phyloP scores from a whole-genome alignment of 1,140 invertebrate genomes.

The Chlorops oryzae region DNA sequence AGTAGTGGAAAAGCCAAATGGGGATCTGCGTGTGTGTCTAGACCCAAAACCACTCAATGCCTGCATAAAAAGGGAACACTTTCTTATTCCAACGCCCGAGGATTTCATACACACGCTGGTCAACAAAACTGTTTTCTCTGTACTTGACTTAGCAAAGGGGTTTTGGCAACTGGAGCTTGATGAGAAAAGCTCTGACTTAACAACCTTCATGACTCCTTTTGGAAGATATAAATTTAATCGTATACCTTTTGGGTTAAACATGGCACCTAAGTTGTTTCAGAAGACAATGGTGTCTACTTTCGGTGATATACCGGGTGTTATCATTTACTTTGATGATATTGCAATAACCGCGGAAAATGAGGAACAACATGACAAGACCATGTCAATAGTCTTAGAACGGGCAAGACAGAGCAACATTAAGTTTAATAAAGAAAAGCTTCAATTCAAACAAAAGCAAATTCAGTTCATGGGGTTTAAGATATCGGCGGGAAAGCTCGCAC shows the following conservation, averaged over 20 bases:
- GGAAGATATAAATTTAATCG: conserved; percentile 17
- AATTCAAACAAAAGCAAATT: conserved; percentile 31
- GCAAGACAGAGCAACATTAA: not conserved
- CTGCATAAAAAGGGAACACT: conserved; percentile 18
- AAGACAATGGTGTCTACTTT: conserved; percentile 32
- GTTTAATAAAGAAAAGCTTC: conserved; percentile 31
- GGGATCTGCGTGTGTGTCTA: conserved; percentile 15
- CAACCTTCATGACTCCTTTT: conserved; percentile 24
- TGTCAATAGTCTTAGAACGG: not conserved
- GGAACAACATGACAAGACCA: not conserved
- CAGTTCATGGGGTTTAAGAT: conserved; percentile 44
- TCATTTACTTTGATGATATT: conserved; percentile 46
- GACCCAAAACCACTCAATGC: conserved; percentile 18
- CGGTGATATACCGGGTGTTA: conserved; percentile 33
- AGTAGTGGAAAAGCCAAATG: conserved; percentile 19
- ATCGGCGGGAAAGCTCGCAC: too few relatives aligned
- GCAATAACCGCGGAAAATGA: conserved; percentile 14
- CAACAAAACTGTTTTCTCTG: conserved; percentile 14
- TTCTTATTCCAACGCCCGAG: conserved; percentile 23
- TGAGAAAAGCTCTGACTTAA: conserved; percentile 14
- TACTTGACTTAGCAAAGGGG: conserved; percentile 14
- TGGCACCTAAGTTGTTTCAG: conserved; percentile 47
- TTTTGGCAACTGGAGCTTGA: conserved; percentile 19
- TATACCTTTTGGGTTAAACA: too few relatives aligned
- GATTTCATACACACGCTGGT: conserved; percentile 12